Evolutionary conservation across 2,888 invertebrate genomes (phyloP).

Genomic region (Malacosoma neustria): DNA sequence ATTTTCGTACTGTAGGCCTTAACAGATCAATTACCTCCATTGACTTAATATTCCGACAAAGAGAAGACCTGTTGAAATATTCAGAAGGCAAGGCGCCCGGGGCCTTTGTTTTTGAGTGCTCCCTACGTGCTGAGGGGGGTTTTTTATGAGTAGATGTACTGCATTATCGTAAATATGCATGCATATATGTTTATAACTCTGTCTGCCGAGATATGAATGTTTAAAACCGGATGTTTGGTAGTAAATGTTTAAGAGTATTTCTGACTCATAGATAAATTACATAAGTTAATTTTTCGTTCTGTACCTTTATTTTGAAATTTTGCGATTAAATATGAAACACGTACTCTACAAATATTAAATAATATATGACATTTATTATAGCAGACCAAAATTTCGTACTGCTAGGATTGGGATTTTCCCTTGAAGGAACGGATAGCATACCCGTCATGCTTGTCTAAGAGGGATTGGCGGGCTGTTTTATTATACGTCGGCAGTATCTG

Average conservation of each 20-base stretch:
- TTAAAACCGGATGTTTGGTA: slow-evolving; percentile 17
- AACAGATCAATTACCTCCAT: slow-evolving; percentile 71
- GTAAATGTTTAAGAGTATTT: slow-evolving; percentile 3
- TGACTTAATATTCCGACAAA: slow-evolving; percentile 71
- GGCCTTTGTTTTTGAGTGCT: slow-evolving; percentile 67
- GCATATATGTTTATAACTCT: slow-evolving; percentile 25
- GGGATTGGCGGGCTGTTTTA: no score
- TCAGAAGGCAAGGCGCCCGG: slow-evolving; percentile 50
- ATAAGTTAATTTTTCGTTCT: no score
- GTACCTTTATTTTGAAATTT: no score
- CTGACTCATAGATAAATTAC: neutral
- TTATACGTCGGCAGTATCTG: no score
- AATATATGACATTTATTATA: no score
- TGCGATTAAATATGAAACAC: no score
- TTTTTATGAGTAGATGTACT: slow-evolving; percentile 60
- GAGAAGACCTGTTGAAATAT: slow-evolving; percentile 69
- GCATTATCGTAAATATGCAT: slow-evolving; percentile 60
- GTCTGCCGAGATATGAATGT: slow-evolving; percentile 18
- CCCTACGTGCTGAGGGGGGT: slow-evolving; percentile 44
- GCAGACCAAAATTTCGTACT: no score
- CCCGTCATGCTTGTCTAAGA: no score
- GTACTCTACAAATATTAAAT: no score
- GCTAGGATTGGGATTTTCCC: no score
- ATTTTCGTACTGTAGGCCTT: slow-evolving; percentile 38
- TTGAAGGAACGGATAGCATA: no score